These are phyloP conservation scores for Camponotus pennsylvanicus DNA, from an alignment of 1,140 invertebrate species.

Conservation along the genomic window DNA sequence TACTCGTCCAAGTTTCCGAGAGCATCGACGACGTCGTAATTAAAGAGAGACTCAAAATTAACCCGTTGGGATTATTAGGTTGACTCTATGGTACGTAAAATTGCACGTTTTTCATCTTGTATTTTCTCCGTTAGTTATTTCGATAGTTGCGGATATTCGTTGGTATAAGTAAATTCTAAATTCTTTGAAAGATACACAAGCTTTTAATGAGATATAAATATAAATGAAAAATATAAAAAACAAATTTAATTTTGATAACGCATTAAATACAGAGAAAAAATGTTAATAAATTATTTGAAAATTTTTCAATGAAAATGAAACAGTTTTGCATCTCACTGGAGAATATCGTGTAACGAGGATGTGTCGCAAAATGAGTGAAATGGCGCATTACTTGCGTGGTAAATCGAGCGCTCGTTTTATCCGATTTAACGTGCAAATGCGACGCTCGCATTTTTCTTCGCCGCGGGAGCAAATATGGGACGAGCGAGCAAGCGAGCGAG, in stretches of 20 bases:
- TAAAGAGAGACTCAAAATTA: slow-evolving; percentile 51
- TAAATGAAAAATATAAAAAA: too few species aligned
- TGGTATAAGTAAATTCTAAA: slow-evolving; percentile 5
- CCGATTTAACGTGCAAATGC: slow-evolving; percentile 71
- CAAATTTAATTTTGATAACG: slow-evolving; percentile 3
- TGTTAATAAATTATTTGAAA: slow-evolving; percentile 17
- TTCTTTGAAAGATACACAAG: background rate
- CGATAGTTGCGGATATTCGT: background rate
- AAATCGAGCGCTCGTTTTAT: slow-evolving; percentile 78
- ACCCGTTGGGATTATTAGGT: slow-evolving; percentile 22
- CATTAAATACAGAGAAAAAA: background rate
- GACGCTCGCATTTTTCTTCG: slow-evolving; percentile 74
- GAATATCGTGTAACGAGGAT: slow-evolving; percentile 53
- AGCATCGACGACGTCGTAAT: slow-evolving; percentile 48
- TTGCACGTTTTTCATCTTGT: background rate
- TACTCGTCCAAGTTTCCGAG: slow-evolving; percentile 27
- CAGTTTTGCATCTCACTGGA: slow-evolving; percentile 15
- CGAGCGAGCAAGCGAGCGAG: slow-evolving; percentile 24
- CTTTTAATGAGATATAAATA: background rate
- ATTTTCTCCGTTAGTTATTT: background rate
- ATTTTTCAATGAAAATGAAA: slow-evolving; percentile 34
- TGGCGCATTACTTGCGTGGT: slow-evolving; percentile 65
- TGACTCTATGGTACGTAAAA: background rate
- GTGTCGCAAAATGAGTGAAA: slow-evolving; percentile 57
- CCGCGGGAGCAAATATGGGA: slow-evolving; percentile 56